Base-by-base conservation (phyloP, 2,888 invertebrate species). In the Aromia moschata region DNA sequence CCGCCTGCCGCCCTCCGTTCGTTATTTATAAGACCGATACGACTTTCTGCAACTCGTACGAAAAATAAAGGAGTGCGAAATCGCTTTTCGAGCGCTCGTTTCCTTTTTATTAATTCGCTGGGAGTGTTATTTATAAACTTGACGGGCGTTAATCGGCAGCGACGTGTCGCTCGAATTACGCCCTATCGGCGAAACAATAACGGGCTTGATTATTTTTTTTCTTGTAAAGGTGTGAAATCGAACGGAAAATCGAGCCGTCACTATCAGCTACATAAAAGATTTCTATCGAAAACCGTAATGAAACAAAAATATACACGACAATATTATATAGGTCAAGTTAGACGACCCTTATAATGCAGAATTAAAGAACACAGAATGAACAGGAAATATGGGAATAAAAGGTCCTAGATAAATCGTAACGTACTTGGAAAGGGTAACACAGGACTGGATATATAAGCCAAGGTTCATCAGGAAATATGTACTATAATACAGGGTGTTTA, bases 1-100 rank as follows among this genome's bases (percentile, higher is more conserved):
- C 62, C 64, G 69, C 69, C 60, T 25, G n/a, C n/a, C n/a, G n/a
- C n/a, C n/a, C n/a, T n/a, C n/a, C 65, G 69, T 70, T 66, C 58
- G 62, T 74, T 73, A 71, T 72, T 71, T 72, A 73, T 68, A 73
- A 70, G 71, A 66, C 68, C 70, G 63, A 72, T 69, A 69, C 70
- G 67, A 70, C 70, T 70, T 72, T 64, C 66, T 68, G 68, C 64
- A 68, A 67, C 68, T 68, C 64, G 70, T 68, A 68, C 31, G 15
- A 57, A 43, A 56, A 52, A 61, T 56, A 68, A 65, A 65, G 52
- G 3, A 52, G n/a, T 15, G 30, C 30, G n/a, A 43, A 60, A 60
- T 12, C 47, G 25, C 54, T 60, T 60, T 58, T n/a, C n/a, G n/a
- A n/a, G 62, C 58, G 60, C 52, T 58, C 55, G 62, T 55, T 62